Evolutionary conservation across 2,797 vertebrate genomes (phyloP), one percentile per base, ranked within the genome.

Genomic region (Thripadectes ignobilis): DNA sequence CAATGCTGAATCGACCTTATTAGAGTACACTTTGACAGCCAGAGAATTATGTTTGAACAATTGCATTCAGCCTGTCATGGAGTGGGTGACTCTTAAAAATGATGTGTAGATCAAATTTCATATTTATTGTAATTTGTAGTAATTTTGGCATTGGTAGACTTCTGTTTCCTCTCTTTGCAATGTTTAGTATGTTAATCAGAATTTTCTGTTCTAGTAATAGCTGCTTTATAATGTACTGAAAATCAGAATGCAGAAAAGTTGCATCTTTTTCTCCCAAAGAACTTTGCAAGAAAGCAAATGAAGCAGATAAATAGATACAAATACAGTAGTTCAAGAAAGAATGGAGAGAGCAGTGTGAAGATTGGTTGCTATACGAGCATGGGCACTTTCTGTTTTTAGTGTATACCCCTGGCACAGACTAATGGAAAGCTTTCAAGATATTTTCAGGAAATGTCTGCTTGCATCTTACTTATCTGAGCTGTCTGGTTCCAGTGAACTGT

Each of bases 371-470:
- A 27, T 58, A 92, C 80, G 79, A 91, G 91, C 81, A 72, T 30
- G 95, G 96, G 95, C 96, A 96, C 97, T 97, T 92, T 97, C 98
- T 98, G 97, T 92, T 98, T 98, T 98, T 98, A 98, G 94, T 92
- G 87, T 98, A 97, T 98, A 98, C 98, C 98, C 97, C 96, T 97
- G 97, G 95, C 97, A 96, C 95, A 96, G 89, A 97, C 98, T 99
- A 99, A 99, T 99, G 99, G 99, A 99, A 99, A 98, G 99, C 99
- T 99, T 99, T 99, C 98, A 99, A 97, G 97, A 96, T 97, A 96
- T 95, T 98, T 97, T 97, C 95, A 94, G 97, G 97, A 98, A 97
- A 98, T 93, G 98, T 98, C 98, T 93, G 97, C 97, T 98, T 98
- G 98, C 97, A 98, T 99, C 98, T 98, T 98, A 97, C 97, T 98